Evolutionary conservation across 2,113 vertebrate genomes (phyloP), one percentile per base, ranked within the genome.

Genomic region (Lepidothrix coronata): DNA sequence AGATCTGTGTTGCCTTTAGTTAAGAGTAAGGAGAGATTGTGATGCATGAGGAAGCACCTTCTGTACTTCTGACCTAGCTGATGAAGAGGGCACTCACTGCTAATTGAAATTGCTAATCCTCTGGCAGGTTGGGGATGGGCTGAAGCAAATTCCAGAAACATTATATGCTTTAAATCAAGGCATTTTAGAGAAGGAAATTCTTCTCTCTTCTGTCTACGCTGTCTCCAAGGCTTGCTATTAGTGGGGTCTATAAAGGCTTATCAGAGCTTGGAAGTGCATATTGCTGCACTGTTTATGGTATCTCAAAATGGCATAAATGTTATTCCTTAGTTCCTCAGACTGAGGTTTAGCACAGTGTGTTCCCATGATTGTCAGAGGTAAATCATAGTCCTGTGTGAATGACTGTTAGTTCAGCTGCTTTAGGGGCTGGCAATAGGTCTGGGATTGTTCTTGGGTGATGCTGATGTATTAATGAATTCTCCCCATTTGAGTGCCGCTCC

Each of bases 321-420:
- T 63, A 46, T 12, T 76, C 33, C 31, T 71, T 17, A 31, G 55
- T 70, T 85, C 31, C 33, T 46, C 30, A 51, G 35, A 13, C 24
- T 51, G 85, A 72, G 19, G 41, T 51, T 54, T 89, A 81, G 25
- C 41, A 0, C 1, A 51, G 5, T 39, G 23, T 31, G 11, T 86
- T 85, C 6, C 24, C 9, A 14, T 0, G 0, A 6, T 18, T 39
- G 23, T 61, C 6, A 1, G 46, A 61, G 17, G 17, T 55, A 9
- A 35, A 43, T 12, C 13, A 65, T 66, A 49, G 63, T 21, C 52
- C 39, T 80, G 23, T 61, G 57, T 12, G 16, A 61, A n/a, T 48
- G 23, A 27, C 71, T 59, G 17, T 49, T 68, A 33, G 37, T 48
- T 88, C 59, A 74, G 39, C 27, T 76, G 51, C 51, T 75, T 39